A percentile compares a stretch with the other conserved stretches of the same genome.
phyloP scores from a whole-genome alignment of 2,888 invertebrate genomes.

The Blera fallax region DNA sequence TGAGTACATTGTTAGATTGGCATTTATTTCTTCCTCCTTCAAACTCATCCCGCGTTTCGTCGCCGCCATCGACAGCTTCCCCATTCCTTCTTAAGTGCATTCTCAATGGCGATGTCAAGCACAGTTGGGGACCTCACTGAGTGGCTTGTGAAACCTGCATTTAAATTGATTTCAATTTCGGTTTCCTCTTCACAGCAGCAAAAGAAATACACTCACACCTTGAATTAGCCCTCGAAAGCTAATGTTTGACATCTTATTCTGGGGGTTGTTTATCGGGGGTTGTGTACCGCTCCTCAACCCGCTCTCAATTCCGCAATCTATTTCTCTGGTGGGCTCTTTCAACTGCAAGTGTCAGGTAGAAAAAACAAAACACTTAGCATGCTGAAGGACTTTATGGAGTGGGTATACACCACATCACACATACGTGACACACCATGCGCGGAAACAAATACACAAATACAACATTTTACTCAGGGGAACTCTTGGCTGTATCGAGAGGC shows the following conservation, averaged over 20 bases:
- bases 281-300: background rate
- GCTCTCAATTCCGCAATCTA: constrained; percentile 46
- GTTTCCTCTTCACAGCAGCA: constrained; percentile 50
- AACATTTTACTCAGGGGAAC: constrained; percentile 4
- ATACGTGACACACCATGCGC: background rate
- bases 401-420: background rate
- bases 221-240: constrained; percentile 64
- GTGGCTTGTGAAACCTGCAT: constrained; percentile 65
- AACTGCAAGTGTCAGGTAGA: constrained; percentile 57
- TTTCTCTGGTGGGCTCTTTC: constrained; percentile 23
- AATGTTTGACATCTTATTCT: constrained; percentile 66
- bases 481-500: constrained; percentile 20
- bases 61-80: constrained; percentile 14
- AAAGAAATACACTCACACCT: constrained; percentile 50
- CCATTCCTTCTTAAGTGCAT: constrained; percentile 59
- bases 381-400: constrained; percentile 41
- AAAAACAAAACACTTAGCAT: constrained; percentile 67
- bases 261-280: constrained; percentile 28
- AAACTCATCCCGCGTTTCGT: background rate
- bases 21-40: constrained; percentile 43
- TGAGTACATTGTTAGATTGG: constrained; percentile 59
- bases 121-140: constrained; percentile 64
- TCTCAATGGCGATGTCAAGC: constrained; percentile 67
- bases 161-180: constrained; percentile 76
- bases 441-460: background rate